These are phyloP conservation scores for Leucozona laternaria DNA, from an alignment of 2,888 invertebrate genomes.

Conservation along the genomic window DNA sequence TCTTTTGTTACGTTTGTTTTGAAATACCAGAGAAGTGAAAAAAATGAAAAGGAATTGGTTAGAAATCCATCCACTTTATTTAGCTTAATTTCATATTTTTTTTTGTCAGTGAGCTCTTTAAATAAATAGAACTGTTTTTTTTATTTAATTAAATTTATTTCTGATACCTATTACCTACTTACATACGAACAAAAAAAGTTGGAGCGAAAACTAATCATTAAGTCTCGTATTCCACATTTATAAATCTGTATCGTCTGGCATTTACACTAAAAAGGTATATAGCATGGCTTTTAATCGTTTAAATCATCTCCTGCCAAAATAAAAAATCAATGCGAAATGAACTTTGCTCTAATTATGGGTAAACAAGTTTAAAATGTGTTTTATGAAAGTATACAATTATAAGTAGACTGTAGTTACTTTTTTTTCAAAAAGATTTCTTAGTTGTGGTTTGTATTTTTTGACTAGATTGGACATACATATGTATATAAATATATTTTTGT, in stretches of 20 bases:
- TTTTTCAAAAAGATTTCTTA: too few relatives aligned
- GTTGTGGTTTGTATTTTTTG: too few relatives aligned
- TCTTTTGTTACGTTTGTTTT: constrained; percentile 12
- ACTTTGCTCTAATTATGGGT: not conserved
- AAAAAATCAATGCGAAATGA: not conserved
- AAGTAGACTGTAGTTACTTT: too few relatives aligned
- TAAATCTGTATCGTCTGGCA: not conserved
- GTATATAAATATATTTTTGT: too few relatives aligned
- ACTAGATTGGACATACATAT: too few relatives aligned
- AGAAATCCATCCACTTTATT: not conserved
- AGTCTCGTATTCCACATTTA: not conserved
- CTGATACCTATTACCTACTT: too few relatives aligned
- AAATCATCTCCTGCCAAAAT: not conserved
- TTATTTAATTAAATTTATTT: not conserved
- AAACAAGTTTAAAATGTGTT: not conserved
- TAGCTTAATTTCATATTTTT: not conserved
- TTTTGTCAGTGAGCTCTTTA: not conserved
- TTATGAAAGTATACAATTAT: too few relatives aligned
- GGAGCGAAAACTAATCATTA: not conserved
- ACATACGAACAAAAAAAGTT: too few relatives aligned
- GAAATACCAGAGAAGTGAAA: not conserved
- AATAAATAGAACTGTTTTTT: not conserved
- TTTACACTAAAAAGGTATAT: too few relatives aligned
- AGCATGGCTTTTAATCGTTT: not conserved
- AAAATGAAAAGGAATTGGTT: not conserved